Evolutionary conservation across 2,113 vertebrate species (phyloP).

Genomic region (Glaucidium brasilianum): DNA sequence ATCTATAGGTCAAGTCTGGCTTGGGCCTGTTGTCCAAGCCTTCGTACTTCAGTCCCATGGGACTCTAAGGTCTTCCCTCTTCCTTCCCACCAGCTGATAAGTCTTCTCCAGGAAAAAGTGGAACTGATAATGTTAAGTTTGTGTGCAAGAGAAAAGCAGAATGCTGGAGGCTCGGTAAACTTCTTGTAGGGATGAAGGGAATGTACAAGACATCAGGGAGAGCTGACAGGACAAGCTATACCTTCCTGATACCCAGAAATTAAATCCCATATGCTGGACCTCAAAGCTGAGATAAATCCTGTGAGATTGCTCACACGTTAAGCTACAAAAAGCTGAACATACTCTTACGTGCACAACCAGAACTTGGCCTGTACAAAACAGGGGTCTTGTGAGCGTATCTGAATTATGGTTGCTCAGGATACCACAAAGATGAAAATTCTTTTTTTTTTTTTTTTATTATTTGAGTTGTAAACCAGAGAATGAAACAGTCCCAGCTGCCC

Average conservation of each 20-base stretch:
- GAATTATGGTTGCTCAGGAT: neutral
- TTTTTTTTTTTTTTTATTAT: neutral
- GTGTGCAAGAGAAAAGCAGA: neutral
- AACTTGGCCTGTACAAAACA: neutral
- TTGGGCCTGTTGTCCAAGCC: no score
- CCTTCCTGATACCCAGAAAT: neutral
- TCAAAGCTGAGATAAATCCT: neutral
- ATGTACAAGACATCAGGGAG: neutral
- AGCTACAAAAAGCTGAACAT: neutral
- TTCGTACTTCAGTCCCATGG: neutral
- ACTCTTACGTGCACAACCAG: neutral
- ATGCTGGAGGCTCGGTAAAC: neutral
- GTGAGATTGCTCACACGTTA: neutral
- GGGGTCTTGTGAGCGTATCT: neutral
- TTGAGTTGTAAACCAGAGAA: neutral
- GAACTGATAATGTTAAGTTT: neutral
- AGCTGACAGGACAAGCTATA: neutral
- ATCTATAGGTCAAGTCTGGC: no score
- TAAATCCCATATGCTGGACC: neutral
- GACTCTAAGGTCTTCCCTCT: neutral
- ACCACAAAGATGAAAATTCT: neutral
- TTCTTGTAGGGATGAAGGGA: neutral
- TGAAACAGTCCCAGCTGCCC: neutral
- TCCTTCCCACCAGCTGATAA: neutral
- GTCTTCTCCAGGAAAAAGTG: neutral